Conservation (phyloP, 2,113 vertebrate genomes). For the Periophthalmus modestus region DNA sequence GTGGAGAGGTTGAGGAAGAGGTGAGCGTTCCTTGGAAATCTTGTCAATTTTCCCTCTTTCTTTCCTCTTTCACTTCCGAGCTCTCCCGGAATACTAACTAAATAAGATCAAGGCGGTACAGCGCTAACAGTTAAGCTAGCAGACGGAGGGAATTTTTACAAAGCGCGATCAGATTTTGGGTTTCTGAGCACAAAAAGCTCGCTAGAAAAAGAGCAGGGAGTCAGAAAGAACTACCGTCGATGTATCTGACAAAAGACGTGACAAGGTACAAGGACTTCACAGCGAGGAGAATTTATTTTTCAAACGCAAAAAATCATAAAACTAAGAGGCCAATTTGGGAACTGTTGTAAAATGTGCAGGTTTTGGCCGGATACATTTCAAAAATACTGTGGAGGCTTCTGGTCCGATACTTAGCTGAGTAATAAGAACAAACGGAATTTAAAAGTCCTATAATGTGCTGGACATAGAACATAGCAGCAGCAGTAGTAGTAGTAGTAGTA, state of each 20-base stretch:
- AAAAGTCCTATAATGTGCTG: too few species aligned
- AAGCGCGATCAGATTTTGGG: constrained; percentile 23
- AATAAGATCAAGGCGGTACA: constrained; percentile 55
- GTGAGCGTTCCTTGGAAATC: constrained; percentile 1
- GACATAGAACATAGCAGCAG: too few species aligned
- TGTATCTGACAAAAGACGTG: constrained; percentile 1
- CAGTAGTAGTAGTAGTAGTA: too few species aligned
- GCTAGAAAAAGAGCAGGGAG: neutral
- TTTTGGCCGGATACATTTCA: too few species aligned
- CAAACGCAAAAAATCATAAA: neutral
- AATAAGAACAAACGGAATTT: too few species aligned
- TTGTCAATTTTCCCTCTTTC: neutral
- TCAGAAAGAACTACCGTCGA: neutral
- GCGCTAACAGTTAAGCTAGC: constrained; percentile 43
- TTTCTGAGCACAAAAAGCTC: constrained; percentile 18
- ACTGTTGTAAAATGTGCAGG: neutral
- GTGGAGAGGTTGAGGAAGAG: constrained; percentile 33
- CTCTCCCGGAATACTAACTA: constrained; percentile 60
- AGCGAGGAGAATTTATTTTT: neutral
- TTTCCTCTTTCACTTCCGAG: constrained; percentile 9
- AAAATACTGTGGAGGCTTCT: too few species aligned
- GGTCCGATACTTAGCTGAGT: too few species aligned
- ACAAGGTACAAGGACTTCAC: neutral
- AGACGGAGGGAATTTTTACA: constrained; percentile 27
- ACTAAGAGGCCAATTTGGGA: neutral